phyloP scores from a whole-genome alignment of 2,797 vertebrate genomes.

The Urophycis tenuis region DNA sequence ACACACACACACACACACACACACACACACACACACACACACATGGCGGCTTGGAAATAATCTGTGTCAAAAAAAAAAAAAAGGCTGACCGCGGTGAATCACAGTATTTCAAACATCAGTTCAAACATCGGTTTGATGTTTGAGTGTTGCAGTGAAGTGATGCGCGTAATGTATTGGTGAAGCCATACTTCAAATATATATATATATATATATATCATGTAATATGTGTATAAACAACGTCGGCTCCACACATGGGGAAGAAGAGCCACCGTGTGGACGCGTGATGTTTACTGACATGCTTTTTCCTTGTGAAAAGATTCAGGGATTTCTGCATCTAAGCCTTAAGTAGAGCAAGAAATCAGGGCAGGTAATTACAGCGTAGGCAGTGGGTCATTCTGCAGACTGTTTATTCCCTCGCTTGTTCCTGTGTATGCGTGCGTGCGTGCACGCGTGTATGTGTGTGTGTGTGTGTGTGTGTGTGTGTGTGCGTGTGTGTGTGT shows the following conservation, averaged over 20 bases:
- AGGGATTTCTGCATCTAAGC: not conserved
- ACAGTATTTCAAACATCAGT: too few species aligned
- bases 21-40: not conserved
- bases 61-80: not conserved
- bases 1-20: too few species aligned
- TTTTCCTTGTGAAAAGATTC: not conserved
- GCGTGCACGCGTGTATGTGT: not conserved
- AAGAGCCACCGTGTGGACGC: not conserved
- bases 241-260: not conserved
- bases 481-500: not conserved
- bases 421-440: not conserved
- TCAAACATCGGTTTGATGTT: too few species aligned
- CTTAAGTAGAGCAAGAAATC: not conserved
- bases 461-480: not conserved
- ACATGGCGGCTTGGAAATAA: not conserved
- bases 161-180: not conserved
- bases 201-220: not conserved
- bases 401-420: not conserved
- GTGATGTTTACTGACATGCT: not conserved
- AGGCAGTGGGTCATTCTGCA: not conserved
- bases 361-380: not conserved
- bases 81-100: not conserved
- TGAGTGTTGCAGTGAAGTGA: not conserved
- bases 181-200: not conserved
- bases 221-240: not conserved